phyloP scores from a whole-genome alignment of 1,140 invertebrate species.

The Trachymyrmex septentrionalis region DNA sequence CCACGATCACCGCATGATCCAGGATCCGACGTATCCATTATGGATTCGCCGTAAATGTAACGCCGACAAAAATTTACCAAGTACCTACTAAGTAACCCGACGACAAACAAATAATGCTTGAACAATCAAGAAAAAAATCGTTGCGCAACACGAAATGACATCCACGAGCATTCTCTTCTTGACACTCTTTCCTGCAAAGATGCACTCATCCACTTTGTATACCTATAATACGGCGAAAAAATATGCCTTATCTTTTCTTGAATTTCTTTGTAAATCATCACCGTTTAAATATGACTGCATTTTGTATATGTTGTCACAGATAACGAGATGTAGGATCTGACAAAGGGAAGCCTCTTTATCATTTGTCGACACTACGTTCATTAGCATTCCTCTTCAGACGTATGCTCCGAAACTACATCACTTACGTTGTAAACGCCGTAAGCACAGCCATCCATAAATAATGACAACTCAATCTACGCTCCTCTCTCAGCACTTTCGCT shows the following conservation, averaged over 20 bases:
- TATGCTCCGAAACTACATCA: neutral
- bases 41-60: neutral
- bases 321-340: neutral
- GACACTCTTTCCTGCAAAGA: conserved; percentile 34
- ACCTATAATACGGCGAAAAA: conserved; percentile 6
- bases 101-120: conserved; percentile 75
- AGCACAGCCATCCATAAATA: conserved; percentile 10
- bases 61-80: conserved; percentile 54
- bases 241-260: neutral
- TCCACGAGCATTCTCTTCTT: conserved; percentile 39
- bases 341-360: conserved; percentile 1
- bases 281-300: conserved; percentile 6
- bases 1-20: conserved; percentile 2
- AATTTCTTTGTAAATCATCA: conserved; percentile 13
- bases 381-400: conserved; percentile 7
- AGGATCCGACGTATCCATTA: conserved; percentile 1
- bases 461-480: conserved; percentile 10
- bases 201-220: neutral
- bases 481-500: neutral
- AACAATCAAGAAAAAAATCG: conserved; percentile 78
- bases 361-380: neutral
- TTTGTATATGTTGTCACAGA: neutral
- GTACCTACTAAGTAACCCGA: conserved; percentile 68
- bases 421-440: conserved; percentile 1
- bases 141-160: conserved; percentile 18